phyloP scores from a whole-genome alignment of 2,888 invertebrate species.

The Amiota minor region DNA sequence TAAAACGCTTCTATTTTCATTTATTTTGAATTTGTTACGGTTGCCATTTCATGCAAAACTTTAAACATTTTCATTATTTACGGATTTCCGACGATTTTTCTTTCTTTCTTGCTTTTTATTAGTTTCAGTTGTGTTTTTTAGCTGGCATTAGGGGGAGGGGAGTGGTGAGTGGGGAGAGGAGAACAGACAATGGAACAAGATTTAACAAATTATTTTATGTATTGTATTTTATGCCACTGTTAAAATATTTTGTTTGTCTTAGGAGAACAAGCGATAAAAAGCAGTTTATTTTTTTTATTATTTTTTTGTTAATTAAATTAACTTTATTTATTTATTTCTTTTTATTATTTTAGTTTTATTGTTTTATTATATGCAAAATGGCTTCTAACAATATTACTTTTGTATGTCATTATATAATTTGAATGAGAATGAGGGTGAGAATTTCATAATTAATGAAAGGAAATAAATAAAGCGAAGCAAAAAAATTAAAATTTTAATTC shows the following conservation, averaged over 20 bases:
- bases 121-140: too few relatives aligned
- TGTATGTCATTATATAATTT: too few relatives aligned
- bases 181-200: slow-evolving; percentile 49
- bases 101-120: neutral
- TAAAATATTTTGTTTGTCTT: slow-evolving; percentile 32
- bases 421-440: too few relatives aligned
- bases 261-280: slow-evolving; percentile 54
- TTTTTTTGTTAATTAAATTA: slow-evolving; percentile 60
- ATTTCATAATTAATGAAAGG: too few relatives aligned
- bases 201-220: slow-evolving; percentile 55
- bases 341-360: too few relatives aligned
- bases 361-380: too few relatives aligned
- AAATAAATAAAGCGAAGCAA: too few relatives aligned
- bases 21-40: slow-evolving; percentile 45
- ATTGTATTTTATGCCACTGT: slow-evolving; percentile 35
- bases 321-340: slow-evolving; percentile 45
- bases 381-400: too few relatives aligned
- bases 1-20: slow-evolving; percentile 52
- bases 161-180: too few relatives aligned
- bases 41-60: slow-evolving; percentile 34
- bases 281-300: slow-evolving; percentile 36
- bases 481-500: too few relatives aligned
- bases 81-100: slow-evolving; percentile 44
- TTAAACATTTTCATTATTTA: slow-evolving; percentile 46
- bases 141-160: too few relatives aligned